Evolutionary conservation across 2,797 vertebrate genomes (phyloP), one percentile per base, ranked within the genome.

Genomic region (Pseudochromis fuscus): DNA sequence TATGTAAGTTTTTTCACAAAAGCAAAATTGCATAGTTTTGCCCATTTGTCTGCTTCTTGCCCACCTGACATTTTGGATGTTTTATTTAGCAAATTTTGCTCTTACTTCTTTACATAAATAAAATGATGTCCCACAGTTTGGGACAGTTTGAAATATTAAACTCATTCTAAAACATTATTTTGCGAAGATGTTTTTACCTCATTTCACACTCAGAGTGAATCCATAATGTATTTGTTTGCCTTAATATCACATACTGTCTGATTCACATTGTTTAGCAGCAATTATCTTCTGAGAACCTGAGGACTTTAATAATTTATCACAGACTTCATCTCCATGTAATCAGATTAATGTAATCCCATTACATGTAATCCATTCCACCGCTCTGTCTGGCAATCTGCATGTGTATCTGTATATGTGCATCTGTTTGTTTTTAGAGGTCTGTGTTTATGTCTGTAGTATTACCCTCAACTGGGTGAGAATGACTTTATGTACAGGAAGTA

Each of bases 321-420:
- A 49, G 44, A 13, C 53, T 64, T 61, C 75, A 63, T 67, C 28
- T 72, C 18, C 31, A 45, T 53, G 49, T 79, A 73, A 73, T 70
- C 50, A 73, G 73, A 77, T 80, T 64, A 62, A 65, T 56, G 23
- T 62, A 81, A 69, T 58, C 56, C n/a, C 33, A 44, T 71, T 73
- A 46, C 33, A 68, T 45, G 46, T 42, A 57, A 84, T 57, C 66
- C 35, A 56, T 21, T 44, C 37, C 49, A 33, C 13, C 19, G 46
- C 25, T 38, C 59, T 44, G 55, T 46, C 28, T 35, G 38, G 67
- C 30, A 37, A 37, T 35, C 42, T 1, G 31, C 9, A 42, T 42
- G 38, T 8, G 18, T 8, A n/a, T n/a, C 38, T 42, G 38, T n/a
- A n/a, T n/a, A n/a, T n/a, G 16, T 8, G 5, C 16, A 3, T 16